Conservation (phyloP, 1,140 invertebrate genomes). For the Lysiphlebus fabarum region DNA sequence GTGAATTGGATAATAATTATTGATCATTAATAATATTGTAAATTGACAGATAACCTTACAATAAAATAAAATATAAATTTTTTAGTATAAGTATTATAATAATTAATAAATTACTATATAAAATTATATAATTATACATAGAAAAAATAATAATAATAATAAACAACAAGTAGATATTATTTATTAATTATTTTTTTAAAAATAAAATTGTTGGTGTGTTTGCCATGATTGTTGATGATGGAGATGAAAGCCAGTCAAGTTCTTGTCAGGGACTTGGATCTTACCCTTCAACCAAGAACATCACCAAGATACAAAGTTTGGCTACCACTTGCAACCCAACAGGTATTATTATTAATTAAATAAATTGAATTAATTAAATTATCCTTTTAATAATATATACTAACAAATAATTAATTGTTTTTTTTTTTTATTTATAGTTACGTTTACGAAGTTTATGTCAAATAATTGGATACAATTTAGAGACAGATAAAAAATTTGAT, state of each 20-base stretch:
- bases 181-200: background rate
- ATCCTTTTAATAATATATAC: background rate
- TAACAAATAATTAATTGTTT: slow-evolving; percentile 1
- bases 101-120: too few relatives aligned
- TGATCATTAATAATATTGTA: too few relatives aligned
- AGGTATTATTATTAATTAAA: slow-evolving; percentile 38
- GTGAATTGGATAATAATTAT: too few relatives aligned
- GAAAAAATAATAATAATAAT: too few relatives aligned
- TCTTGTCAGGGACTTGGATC: slow-evolving; percentile 48
- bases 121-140: too few relatives aligned
- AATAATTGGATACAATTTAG: slow-evolving; percentile 64
- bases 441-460: slow-evolving; percentile 72
- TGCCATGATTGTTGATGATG: slow-evolving; percentile 46
- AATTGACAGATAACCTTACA: too few relatives aligned
- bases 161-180: too few relatives aligned
- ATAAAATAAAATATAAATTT: too few relatives aligned
- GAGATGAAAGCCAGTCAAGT: slow-evolving; percentile 42
- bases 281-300: slow-evolving; percentile 48
- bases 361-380: slow-evolving; percentile 6
- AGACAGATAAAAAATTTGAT: slow-evolving; percentile 43
- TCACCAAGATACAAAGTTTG: slow-evolving; percentile 50
- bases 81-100: too few relatives aligned
- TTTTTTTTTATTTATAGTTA: slow-evolving; percentile 51
- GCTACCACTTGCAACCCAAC: slow-evolving; percentile 50
- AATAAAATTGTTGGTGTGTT: slow-evolving; percentile 10